These are phyloP conservation scores for Mormyrus hasselquistii DNA, from an alignment of 2,797 vertebrate genomes.

Conservation along the genomic window DNA sequence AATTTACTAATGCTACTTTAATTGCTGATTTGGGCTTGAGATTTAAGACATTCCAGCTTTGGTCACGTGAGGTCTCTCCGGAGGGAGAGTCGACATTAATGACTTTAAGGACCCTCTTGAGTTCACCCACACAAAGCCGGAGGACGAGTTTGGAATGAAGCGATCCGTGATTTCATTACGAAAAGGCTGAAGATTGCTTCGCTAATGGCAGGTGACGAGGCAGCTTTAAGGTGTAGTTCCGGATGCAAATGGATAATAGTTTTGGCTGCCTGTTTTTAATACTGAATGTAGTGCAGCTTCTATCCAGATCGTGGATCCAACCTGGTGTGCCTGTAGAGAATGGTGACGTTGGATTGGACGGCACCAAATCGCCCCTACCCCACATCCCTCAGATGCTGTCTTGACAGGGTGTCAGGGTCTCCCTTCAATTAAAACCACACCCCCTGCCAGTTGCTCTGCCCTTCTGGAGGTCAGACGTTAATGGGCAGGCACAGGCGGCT, in stretches of 20 bases:
- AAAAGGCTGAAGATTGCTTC: background rate
- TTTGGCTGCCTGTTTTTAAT: background rate
- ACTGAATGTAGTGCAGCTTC: background rate
- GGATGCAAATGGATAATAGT: background rate
- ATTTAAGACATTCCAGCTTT: background rate
- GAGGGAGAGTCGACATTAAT: background rate
- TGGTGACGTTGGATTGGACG: background rate
- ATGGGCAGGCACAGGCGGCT: background rate
- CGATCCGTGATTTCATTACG: constrained; percentile 19
- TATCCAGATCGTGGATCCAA: background rate
- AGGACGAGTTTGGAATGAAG: constrained; percentile 6
- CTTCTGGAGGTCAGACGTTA: background rate
- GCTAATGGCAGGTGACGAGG: constrained; percentile 4
- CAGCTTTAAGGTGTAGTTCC: background rate
- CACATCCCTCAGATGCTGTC: background rate
- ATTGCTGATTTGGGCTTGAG: background rate
- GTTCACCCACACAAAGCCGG: background rate
- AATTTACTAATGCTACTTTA: background rate
- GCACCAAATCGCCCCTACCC: background rate
- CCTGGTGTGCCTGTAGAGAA: background rate
- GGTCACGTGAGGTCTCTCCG: background rate
- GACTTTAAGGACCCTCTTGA: constrained; percentile 18
- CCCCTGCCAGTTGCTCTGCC: background rate
- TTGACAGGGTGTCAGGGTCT: background rate
- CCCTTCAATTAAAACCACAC: too few species aligned